Evolutionary conservation across 2,113 vertebrate species (phyloP).

Genomic region (Mustela nigripes): DNA sequence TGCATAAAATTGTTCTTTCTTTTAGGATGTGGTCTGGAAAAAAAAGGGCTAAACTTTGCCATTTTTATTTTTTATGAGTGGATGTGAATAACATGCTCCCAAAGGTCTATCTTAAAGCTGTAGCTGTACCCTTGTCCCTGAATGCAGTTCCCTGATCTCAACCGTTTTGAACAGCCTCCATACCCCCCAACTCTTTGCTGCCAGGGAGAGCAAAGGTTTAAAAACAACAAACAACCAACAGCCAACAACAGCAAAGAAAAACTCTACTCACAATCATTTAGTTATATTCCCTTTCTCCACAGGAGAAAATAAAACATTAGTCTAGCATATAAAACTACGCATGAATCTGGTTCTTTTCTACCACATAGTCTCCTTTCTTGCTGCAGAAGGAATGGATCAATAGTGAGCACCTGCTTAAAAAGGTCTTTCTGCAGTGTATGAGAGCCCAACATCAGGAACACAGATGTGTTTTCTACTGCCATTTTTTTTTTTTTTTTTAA

Average conservation of each 20-base stretch:
- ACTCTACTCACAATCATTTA: background rate
- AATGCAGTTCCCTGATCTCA: background rate
- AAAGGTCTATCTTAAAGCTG: background rate
- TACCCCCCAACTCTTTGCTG: background rate
- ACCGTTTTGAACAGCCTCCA: background rate
- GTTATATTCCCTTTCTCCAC: background rate
- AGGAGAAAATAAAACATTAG: background rate
- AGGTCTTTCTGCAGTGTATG: background rate
- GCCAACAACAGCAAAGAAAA: background rate
- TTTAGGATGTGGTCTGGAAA: background rate
- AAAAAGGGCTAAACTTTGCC: background rate
- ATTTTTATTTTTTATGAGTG: background rate
- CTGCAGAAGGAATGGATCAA: background rate
- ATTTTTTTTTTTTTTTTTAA: slow-evolving; percentile 30
- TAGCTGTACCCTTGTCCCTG: background rate
- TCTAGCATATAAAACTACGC: background rate
- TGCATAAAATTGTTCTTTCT: background rate
- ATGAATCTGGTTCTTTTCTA: background rate
- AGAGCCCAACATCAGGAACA: background rate
- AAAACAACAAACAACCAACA: background rate
- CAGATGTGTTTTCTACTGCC: background rate
- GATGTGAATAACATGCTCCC: background rate
- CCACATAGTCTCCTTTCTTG: background rate
- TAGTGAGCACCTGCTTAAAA: background rate
- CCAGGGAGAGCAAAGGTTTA: background rate